Evolutionary conservation across 2,113 vertebrate genomes (phyloP), one percentile per base, ranked within the genome.

Genomic region (Apteryx mantelli): DNA sequence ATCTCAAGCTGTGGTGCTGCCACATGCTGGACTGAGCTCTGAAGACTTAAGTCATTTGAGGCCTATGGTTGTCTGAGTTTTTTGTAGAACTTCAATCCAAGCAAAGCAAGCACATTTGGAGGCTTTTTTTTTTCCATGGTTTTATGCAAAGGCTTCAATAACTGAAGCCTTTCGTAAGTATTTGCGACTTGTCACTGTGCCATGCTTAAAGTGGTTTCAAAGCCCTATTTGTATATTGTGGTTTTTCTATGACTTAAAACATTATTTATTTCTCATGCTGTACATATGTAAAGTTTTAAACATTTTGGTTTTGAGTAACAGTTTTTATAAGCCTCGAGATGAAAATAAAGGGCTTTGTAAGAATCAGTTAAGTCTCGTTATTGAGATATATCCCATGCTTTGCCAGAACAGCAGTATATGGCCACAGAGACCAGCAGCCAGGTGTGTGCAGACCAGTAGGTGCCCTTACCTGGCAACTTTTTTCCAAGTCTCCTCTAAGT

Each of bases 241-340:
- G 83, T 94, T 96, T 98, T 97, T 97, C 78, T 97, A 96, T 82
- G 95, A 93, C 95, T 89, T 95, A 74, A 91, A 96, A 69, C 24
- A 42, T 96, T 98, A 98, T 98, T 98, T 98, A 98, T 98, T 98
- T 98, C 93, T 97, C 55, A 38, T 89, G 71, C 28, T 98, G 97
- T 98, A 97, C 87, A 98, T 98, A 96, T 98, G 93, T 98, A 96
- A 98, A 97, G 91, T 91, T 94, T 82, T 17, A 76, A 92, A 74
- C 58, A 6, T 42, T 68, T 69, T 75, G 52, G 16, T 78, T 13
- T 70, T 32, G 6, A 95, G 77, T 90, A 93, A 88, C 81, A 77
- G 40, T 97, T 97, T 97, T 97, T 96, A 93, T 93, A 93, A 97
- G 89, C 95, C 84, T 93, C 32, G 38, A 96, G 78, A 87, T 15